Conservation (phyloP, 2,888 invertebrate species). For the Periphyllus acericola region DNA sequence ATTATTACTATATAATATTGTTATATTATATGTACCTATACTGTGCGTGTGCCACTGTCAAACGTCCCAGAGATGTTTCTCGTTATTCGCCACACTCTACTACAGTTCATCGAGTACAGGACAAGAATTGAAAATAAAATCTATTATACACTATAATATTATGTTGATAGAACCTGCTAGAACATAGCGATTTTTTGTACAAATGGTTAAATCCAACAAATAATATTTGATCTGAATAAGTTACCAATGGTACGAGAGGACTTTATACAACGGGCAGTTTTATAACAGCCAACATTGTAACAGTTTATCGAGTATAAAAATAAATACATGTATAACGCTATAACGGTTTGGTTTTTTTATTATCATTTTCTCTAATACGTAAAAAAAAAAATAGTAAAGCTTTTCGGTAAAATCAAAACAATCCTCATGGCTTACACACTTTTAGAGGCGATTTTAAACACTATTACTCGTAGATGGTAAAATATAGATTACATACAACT, state of each 20-base stretch:
- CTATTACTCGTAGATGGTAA: no score
- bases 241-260: neutral
- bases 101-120: neutral
- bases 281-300: neutral
- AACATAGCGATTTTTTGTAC: neutral
- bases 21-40: constrained; percentile 2
- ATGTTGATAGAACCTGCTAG: neutral
- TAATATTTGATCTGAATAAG: neutral
- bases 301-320: no score
- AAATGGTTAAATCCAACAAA: neutral
- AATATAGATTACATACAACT: no score
- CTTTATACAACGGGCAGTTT: neutral
- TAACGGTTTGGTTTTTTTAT: no score
- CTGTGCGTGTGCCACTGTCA: neutral
- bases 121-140: neutral
- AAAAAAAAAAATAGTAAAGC: no score
- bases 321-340: no score
- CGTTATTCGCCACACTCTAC: neutral
- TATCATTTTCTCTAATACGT: no score
- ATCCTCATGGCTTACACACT: no score
- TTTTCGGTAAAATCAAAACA: no score
- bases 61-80: constrained; percentile 1
- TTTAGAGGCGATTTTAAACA: no score
- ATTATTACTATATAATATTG: constrained; percentile 15
- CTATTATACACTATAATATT: no score